Conservation (phyloP, 2,888 invertebrate genomes). For the Standfussiana lucernea region DNA sequence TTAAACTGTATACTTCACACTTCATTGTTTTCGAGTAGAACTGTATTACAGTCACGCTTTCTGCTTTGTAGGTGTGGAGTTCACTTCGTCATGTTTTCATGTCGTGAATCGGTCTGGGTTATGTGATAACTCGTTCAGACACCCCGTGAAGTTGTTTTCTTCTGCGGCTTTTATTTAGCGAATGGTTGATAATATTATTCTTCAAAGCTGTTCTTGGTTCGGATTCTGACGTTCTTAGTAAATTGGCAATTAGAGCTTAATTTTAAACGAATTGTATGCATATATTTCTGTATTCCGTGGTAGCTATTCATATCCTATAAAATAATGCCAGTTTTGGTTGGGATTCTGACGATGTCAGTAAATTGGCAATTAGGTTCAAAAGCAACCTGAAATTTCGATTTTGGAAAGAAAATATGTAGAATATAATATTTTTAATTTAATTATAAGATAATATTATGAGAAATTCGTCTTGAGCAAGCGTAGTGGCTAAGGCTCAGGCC, state of each 20-base stretch:
- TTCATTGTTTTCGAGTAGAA: neutral
- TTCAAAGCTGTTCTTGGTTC: neutral
- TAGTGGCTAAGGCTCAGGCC: neutral
- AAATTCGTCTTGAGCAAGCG: neutral
- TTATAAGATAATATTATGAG: neutral
- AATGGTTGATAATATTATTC: neutral
- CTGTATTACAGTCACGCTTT: neutral
- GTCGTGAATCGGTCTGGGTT: neutral
- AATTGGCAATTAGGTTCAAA: conserved; percentile 6
- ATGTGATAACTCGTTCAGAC: neutral
- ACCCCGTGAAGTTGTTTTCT: too few relatives aligned
- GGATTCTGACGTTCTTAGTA: neutral
- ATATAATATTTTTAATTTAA: neutral
- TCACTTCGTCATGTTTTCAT: neutral
- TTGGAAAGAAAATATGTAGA: neutral
- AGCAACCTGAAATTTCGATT: neutral
- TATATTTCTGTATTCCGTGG: too few relatives aligned
- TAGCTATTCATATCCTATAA: too few relatives aligned
- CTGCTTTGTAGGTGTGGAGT: neutral
- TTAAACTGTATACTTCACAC: conserved; percentile 35
- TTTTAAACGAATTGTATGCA: too few relatives aligned
- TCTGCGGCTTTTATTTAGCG: neutral
- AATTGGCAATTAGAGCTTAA: conserved; percentile 1
- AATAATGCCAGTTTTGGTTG: too few relatives aligned
- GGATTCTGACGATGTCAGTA: neutral